phyloP scores from a whole-genome alignment of 2,797 vertebrate genomes.

The Moxostoma hubbsi region DNA sequence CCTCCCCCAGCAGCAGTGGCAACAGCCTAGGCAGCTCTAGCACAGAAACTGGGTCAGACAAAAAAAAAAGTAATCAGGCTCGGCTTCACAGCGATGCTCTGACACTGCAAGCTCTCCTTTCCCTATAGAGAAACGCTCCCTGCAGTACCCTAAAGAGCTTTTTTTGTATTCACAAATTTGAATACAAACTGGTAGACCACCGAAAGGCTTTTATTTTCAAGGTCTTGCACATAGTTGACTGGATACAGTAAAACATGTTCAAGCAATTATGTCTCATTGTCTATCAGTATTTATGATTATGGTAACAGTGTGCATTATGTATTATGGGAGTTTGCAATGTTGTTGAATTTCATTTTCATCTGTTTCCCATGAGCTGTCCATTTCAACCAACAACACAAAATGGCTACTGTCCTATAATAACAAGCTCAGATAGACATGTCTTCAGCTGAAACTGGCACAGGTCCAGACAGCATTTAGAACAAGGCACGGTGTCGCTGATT shows the following conservation, averaged over 20 bases:
- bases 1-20: conserved; percentile 74
- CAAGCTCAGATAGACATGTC: conserved; percentile 79
- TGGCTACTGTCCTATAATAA: conserved; percentile 77
- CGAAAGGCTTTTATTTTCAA: too few relatives aligned
- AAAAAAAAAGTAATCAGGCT: conserved; percentile 63
- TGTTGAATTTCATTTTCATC: too few relatives aligned
- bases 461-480: conserved; percentile 78
- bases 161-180: conserved; percentile 36
- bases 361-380: too few relatives aligned
- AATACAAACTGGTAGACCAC: too few relatives aligned
- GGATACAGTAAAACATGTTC: too few relatives aligned
- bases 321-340: too few relatives aligned
- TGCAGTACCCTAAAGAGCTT: conserved; percentile 10
- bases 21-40: conserved; percentile 62
- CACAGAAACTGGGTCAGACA: conserved; percentile 76
- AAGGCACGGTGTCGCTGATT: conserved; percentile 75
- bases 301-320: not conserved
- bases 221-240: too few relatives aligned
- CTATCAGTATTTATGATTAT: too few relatives aligned
- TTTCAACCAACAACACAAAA: conserved; percentile 33
- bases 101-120: conserved; percentile 48
- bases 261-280: too few relatives aligned
- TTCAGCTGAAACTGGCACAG: conserved; percentile 79
- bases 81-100: conserved; percentile 65
- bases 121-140: not conserved